A percentile compares a stretch with the other conserved stretches of the same genome.
Evolutionary conservation across 30 jellyfish, hydroid and myxozoan species (phyloP).

Genomic region (Pelagia noctiluca): DNA sequence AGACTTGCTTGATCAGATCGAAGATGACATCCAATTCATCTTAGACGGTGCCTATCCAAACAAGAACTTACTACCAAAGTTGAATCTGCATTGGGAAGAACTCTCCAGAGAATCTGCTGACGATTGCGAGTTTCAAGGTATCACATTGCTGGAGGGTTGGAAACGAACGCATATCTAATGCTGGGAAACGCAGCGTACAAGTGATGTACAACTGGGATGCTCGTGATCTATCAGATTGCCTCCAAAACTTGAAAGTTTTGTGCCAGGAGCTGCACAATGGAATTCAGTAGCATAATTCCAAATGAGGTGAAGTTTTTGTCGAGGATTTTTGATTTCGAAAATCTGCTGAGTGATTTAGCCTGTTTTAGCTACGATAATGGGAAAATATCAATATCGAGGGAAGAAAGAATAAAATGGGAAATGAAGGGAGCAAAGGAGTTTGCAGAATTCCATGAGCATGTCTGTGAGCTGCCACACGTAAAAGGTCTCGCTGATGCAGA

Average conservation of each 20-base stretch:
- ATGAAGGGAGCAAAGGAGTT: conserved; percentile 24
- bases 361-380: conserved; percentile 3
- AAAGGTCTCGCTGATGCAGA: not conserved
- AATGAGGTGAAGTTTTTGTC: not conserved
- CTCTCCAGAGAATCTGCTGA: not conserved
- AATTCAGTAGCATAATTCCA: conserved; percentile 18
- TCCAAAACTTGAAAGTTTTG: not conserved
- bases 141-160: not conserved
- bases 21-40: not conserved
- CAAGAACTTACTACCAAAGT: not conserved
- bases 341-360: not conserved
- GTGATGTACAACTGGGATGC: conserved; percentile 1
- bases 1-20: not conserved
- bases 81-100: not conserved
- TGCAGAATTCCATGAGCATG: not conserved
- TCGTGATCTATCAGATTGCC: not conserved
- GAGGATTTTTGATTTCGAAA: not conserved
- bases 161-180: not conserved
- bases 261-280: conserved; percentile 10
- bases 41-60: not conserved
- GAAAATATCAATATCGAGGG: not conserved
- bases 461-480: conserved; percentile 34
- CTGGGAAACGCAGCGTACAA: not conserved
- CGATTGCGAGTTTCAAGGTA: not conserved
- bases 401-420: conserved; percentile 18